Conservation (phyloP, 2,888 invertebrate genomes). For the Zygothrica quintamaculata region DNA sequence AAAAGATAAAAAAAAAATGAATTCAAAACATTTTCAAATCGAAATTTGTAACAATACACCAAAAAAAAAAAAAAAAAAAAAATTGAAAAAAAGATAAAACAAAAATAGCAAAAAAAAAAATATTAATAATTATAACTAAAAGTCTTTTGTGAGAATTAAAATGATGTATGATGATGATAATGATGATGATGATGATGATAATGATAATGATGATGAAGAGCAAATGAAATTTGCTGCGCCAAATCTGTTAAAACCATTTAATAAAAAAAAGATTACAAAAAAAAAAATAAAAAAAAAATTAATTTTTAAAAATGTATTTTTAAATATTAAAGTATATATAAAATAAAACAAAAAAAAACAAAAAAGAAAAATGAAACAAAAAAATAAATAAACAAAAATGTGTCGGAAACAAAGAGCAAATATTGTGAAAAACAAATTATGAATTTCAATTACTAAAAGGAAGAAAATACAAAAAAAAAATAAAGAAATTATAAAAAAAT, state of each 20-base stretch:
- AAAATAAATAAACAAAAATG: constrained; percentile 61
- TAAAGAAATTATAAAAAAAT: constrained; percentile 5
- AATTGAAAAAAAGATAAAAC: constrained; percentile 12
- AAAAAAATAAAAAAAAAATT: constrained; percentile 70
- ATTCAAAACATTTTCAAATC: constrained; percentile 41
- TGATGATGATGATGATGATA: too few relatives aligned
- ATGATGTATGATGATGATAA: neutral
- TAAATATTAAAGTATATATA: constrained; percentile 73
- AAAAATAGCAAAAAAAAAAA: constrained; percentile 22
- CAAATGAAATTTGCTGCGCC: constrained; percentile 80
- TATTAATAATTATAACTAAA: constrained; percentile 49
- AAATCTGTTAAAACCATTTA: constrained; percentile 79
- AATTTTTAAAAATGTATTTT: constrained; percentile 76
- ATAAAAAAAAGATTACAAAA: constrained; percentile 67
- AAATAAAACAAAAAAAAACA: constrained; percentile 56
- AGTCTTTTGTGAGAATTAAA: constrained; percentile 66
- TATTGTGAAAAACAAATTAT: constrained; percentile 76
- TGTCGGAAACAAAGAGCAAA: constrained; percentile 79
- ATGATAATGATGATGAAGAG: constrained; percentile 56
- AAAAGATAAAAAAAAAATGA: constrained; percentile 41
- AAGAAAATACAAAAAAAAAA: constrained; percentile 22
- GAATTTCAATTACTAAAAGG: constrained; percentile 80
- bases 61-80: constrained; percentile 24
- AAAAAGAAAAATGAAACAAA: constrained; percentile 46
- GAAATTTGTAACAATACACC: constrained; percentile 44